Evolutionary conservation across 1,140 invertebrate genomes (phyloP).

Genomic region (Atta cephalotes): DNA sequence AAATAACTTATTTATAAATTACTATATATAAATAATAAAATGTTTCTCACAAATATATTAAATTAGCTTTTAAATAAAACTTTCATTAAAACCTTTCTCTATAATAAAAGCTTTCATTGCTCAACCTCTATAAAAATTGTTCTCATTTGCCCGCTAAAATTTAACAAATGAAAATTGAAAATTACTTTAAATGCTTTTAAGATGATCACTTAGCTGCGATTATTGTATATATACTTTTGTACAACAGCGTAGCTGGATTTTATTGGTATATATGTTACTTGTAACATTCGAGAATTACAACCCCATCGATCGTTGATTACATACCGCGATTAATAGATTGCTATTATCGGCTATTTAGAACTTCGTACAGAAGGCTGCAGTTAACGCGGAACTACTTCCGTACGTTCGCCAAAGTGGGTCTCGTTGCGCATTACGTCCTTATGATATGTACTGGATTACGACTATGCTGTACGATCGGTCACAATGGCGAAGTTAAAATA

Average conservation of each 20-base stretch:
- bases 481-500: slow-evolving; percentile 36
- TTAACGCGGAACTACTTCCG: slow-evolving; percentile 44
- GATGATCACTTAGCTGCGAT: neutral
- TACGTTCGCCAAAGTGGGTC: slow-evolving; percentile 21
- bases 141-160: neutral
- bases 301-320: slow-evolving; percentile 33
- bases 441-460: slow-evolving; percentile 38
- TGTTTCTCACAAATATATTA: neutral
- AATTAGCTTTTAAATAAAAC: neutral
- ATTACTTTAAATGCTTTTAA: neutral
- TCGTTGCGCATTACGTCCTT: slow-evolving; percentile 33
- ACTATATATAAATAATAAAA: neutral
- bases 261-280: slow-evolving; percentile 35
- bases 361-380: slow-evolving; percentile 41
- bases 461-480: neutral
- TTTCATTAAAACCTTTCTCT: neutral
- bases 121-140: neutral
- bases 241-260: slow-evolving; percentile 11
- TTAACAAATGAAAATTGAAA: neutral
- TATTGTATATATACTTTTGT: neutral
- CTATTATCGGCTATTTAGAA: slow-evolving; percentile 54
- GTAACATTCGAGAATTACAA: slow-evolving; percentile 30
- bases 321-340: slow-evolving; percentile 55
- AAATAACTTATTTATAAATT: neutral
- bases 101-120: slow-evolving; percentile 16